These are phyloP conservation scores for Monochamus alternatus DNA, from an alignment of 2,888 invertebrate species.

Conservation along the genomic window DNA sequence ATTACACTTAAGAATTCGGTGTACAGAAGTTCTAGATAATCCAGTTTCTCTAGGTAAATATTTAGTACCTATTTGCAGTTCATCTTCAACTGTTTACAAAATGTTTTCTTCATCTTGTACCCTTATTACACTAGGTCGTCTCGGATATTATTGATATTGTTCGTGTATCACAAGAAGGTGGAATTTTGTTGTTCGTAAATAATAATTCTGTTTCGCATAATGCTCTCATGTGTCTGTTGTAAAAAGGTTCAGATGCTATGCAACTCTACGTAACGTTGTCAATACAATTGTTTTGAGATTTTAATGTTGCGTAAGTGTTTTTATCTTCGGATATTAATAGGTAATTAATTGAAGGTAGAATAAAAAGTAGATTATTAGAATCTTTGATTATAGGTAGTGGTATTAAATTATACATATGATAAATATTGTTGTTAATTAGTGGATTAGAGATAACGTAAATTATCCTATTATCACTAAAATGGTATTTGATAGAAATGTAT, in stretches of 20 bases:
- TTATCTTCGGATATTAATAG: conserved; percentile 34
- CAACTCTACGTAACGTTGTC: not conserved
- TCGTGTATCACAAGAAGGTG: not conserved
- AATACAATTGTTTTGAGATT: too few species aligned
- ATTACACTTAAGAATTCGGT: too few species aligned
- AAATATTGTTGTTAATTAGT: conserved; percentile 36
- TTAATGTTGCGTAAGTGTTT: conserved; percentile 21
- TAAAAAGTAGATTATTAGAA: conserved; percentile 9
- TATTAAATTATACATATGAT: conserved; percentile 36
- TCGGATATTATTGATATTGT: too few species aligned
- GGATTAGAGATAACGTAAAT: conserved; percentile 41
- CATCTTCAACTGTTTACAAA: too few species aligned
- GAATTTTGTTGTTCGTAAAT: too few species aligned
- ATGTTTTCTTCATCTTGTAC: too few species aligned
- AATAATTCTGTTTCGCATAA: too few species aligned
- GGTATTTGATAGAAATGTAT: too few species aligned
- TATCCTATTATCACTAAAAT: conserved; percentile 5
- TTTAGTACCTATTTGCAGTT: too few species aligned
- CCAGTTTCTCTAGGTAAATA: too few species aligned
- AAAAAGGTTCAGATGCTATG: conserved; percentile 18
- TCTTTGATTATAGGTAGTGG: conserved; percentile 34
- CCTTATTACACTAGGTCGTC: too few species aligned
- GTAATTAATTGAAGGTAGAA: conserved; percentile 37
- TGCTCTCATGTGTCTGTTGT: conserved; percentile 13
- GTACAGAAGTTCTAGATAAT: too few species aligned